Percentiles rank a stretch among this genome's conserved stretches.
phyloP scores from a whole-genome alignment of 2,797 vertebrate species.

The Pangasius macronema region DNA sequence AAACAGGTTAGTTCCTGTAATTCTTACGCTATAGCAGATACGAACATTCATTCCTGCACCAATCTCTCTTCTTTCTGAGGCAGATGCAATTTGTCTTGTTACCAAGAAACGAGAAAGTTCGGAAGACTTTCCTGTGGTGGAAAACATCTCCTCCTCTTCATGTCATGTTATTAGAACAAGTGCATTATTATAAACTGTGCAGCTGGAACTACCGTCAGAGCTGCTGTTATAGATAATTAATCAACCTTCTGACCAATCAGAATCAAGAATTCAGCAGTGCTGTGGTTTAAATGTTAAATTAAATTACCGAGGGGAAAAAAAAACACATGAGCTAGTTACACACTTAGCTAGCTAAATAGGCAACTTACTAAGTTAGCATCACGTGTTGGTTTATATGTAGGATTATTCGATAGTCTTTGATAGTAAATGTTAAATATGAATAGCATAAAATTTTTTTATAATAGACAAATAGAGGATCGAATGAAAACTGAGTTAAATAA shows the following conservation, averaged over 20 bases:
- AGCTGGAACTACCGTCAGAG: neutral
- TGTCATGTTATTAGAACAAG: neutral
- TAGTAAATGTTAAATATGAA: neutral
- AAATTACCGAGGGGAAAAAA: neutral
- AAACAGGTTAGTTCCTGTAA: neutral
- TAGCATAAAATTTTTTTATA: neutral
- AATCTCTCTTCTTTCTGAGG: neutral
- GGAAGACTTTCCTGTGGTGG: neutral
- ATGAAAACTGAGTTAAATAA: neutral
- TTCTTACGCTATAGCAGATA: neutral
- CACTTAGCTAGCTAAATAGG: neutral
- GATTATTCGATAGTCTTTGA: neutral
- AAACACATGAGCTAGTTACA: neutral
- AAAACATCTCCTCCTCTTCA: neutral
- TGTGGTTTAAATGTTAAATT: neutral
- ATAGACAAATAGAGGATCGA: neutral
- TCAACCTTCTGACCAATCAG: neutral
- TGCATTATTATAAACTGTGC: neutral
- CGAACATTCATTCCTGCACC: neutral
- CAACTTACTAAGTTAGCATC: neutral
- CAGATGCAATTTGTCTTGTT: neutral
- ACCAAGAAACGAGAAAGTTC: neutral
- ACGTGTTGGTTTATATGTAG: neutral
- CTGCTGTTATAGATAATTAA: neutral
- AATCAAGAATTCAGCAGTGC: neutral